These are phyloP conservation scores for Stenopsyche tienmushanensis DNA, from an alignment of 1,140 invertebrate species.

Conservation along the genomic window DNA sequence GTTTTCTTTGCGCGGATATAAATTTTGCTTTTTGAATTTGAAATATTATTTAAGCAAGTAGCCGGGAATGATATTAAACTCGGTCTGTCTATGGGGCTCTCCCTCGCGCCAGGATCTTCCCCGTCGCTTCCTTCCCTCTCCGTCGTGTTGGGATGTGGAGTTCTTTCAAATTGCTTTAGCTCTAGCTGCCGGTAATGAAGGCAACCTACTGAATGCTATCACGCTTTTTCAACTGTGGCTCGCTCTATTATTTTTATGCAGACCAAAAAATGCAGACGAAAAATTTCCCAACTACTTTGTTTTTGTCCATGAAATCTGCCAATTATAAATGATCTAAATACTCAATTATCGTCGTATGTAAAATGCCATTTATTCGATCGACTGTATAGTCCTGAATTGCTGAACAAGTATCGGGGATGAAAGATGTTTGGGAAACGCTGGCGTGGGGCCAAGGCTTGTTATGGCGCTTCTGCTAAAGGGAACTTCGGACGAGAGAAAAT, in stretches of 20 bases:
- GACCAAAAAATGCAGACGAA: too few relatives aligned
- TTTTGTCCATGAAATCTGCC: too few relatives aligned
- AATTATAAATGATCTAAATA: too few relatives aligned
- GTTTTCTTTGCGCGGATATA: constrained; percentile 40
- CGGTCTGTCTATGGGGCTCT: neutral
- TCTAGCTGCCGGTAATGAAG: constrained; percentile 34
- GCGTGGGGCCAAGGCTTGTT: constrained; percentile 19
- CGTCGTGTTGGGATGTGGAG: neutral
- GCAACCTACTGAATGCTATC: constrained; percentile 17
- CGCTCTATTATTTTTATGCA: too few relatives aligned
- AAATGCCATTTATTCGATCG: too few relatives aligned
- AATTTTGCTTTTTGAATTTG: constrained; percentile 42
- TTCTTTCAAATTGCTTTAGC: constrained; percentile 38
- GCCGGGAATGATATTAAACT: constrained; percentile 29
- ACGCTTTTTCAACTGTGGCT: constrained; percentile 13
- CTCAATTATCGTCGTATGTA: too few relatives aligned
- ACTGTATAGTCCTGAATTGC: too few relatives aligned
- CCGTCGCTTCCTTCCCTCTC: neutral
- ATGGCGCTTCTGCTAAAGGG: constrained; percentile 14
- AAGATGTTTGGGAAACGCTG: too few relatives aligned
- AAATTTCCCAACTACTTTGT: too few relatives aligned
- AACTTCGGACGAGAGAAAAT: constrained; percentile 33
- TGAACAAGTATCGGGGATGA: too few relatives aligned
- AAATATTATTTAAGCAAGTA: constrained; percentile 41
- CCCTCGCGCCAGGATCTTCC: neutral